These are phyloP conservation scores for Plutella xylostella DNA, from an alignment of 2,888 invertebrate genomes.

Conservation along the genomic window DNA sequence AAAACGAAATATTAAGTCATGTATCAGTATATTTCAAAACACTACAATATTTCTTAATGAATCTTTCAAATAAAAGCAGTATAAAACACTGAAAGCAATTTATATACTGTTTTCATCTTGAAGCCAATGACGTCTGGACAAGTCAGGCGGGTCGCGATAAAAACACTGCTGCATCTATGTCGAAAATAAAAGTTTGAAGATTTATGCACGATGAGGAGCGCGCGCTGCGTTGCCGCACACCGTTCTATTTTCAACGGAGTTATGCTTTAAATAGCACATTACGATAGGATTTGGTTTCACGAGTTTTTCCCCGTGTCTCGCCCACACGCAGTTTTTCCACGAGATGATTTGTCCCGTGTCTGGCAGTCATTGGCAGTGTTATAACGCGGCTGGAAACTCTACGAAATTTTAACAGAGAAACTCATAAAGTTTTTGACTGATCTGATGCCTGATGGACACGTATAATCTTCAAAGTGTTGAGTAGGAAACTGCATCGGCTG, in stretches of 20 bases:
- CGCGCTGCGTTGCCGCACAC: conserved; percentile 64
- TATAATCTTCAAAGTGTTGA: too few species aligned
- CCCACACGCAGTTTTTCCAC: conserved; percentile 51
- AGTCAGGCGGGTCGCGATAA: conserved; percentile 26
- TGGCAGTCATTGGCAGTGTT: conserved; percentile 41
- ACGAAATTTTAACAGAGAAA: background rate
- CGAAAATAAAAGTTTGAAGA: conserved; percentile 63
- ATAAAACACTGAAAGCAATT: conserved; percentile 8
- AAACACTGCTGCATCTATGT: conserved; percentile 49
- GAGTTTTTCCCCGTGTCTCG: conserved; percentile 63
- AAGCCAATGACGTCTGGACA: conserved; percentile 25
- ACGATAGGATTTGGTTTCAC: conserved; percentile 70
- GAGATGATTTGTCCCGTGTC: conserved; percentile 28
- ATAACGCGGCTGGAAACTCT: too few species aligned
- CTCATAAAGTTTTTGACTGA: too few species aligned
- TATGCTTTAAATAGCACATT: conserved; percentile 69
- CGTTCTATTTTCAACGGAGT: conserved; percentile 64
- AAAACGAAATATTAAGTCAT: background rate
- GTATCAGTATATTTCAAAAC: background rate
- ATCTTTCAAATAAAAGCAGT: conserved; percentile 2
- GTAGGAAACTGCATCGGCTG: too few species aligned
- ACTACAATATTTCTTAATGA: background rate
- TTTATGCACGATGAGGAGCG: conserved; percentile 60
- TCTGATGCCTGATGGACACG: too few species aligned
- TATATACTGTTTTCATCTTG: conserved; percentile 22